Base-by-base conservation (phyloP, 1,140 invertebrate species). In the Musca domestica region DNA sequence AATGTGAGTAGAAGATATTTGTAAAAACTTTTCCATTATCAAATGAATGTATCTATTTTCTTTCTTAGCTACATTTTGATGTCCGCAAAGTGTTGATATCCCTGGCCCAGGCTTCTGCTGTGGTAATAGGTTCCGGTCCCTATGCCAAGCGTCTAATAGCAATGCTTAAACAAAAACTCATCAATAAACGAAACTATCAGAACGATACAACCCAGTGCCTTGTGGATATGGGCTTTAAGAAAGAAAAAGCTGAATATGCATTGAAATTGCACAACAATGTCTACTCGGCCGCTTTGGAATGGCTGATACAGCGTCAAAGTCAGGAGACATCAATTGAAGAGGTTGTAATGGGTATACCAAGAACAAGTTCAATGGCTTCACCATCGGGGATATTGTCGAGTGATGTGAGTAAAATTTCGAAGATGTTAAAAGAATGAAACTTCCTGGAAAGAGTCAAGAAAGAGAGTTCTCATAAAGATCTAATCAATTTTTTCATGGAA, bases 41-140 rank as follows among this genome's bases (percentile, higher is more conserved):
- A n/a, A n/a, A n/a, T n/a, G n/a, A n/a, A n/a, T n/a, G 3, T 15
- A 22, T 51, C 12, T 3, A n/a, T n/a, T 27, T 20, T 14, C 15
- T 72, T 63, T n/a, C n/a, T n/a, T n/a, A 81, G 79, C 71, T 81
- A 14, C 80, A 82, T 70, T 78, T 80, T 58, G 80, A 82, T 74
- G 78, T 82, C 12, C 72, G 80, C 10, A 81, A 82, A 66, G 80
- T 82, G 12, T 66, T 82, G 6, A 82, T 81, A 22, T 80, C 77
- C 0, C 20, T 82, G 64, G 80, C 80, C 3, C 76, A 81, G 61
- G 77, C 74, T 3, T 81, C 80, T 19, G 80, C 80, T 2, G 71
- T 72, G 1, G 69, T 82, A 0, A 75, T 82, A 56, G 80, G 80
- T 5, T 73, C 76, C 15, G 75, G 80, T 2, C 80, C 80, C 1